Base-by-base conservation (phyloP, 2,113 vertebrate genomes). In the Sceloporus tristichus region DNA sequence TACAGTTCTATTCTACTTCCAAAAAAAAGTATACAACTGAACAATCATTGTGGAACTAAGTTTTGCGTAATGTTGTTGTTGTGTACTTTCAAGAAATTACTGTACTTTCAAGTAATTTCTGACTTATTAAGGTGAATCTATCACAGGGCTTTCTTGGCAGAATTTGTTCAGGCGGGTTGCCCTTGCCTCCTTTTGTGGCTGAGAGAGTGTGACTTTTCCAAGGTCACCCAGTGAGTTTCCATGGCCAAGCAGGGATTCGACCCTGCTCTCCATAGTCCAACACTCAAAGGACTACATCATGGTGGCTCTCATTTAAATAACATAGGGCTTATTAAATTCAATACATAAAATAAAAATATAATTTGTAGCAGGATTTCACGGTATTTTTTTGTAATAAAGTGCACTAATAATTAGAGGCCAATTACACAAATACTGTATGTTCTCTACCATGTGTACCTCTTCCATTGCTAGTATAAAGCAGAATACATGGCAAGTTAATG, bases 401-500 rank as follows among this genome's bases (percentile, higher is more conserved):
- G 75, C 71, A 81, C 87, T 90, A 77, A n/a, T 84, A 90, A 76
- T 78, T 79, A 82, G 76, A 65, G 34, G 21, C 68, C 73, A 74
- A 79, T 70, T 80, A 0, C 59, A 75, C 70, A 13, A 19, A 13
- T 68, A 23, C 16, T 66, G 65, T 66, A 48, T 87, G 74, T 92
- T 90, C 90, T 94, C 90, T 92, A 76, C 78, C 87, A 34, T 66
- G 85, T 91, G 19, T 48, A 84, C 91, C 89, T 87, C 48, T 83
- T 91, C 66, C 84, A 86, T 88, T 84, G 71, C 73, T 87, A 90
- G 53, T 88, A 85, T 91, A 92, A 95, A 92, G n/a, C 77, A 73
- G 88, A 93, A 94, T 91, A 68, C 85, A 82, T 93, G 92, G 84
- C 85, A 92, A 93, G 89, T 90, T 92, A 94, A 95, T 95, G 92